A percentile compares a stretch with the other conserved stretches of the same genome.
These are phyloP conservation scores for Diachrysia chrysitis DNA, from an alignment of 2,888 invertebrate species.

Conservation along the genomic window DNA sequence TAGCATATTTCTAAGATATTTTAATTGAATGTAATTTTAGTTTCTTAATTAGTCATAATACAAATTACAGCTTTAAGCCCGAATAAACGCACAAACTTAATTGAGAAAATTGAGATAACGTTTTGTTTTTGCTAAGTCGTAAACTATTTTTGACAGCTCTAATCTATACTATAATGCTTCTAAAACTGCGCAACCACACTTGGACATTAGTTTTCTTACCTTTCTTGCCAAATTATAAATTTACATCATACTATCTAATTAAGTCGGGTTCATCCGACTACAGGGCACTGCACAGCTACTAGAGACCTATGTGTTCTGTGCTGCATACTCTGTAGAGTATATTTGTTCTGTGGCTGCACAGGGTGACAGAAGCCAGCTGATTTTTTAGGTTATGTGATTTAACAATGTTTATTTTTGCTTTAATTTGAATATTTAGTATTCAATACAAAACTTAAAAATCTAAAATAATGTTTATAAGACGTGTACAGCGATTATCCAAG, in stretches of 20 bases:
- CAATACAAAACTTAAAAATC: background rate
- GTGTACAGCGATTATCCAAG: slow-evolving; percentile 61
- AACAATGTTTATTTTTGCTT: slow-evolving; percentile 31
- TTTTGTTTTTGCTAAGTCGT: slow-evolving; percentile 29
- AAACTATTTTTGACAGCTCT: slow-evolving; percentile 2
- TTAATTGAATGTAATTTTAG: too few relatives aligned
- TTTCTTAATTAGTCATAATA: too few relatives aligned
- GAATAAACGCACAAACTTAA: background rate
- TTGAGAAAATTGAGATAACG: slow-evolving; percentile 2
- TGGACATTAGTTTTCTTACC: background rate
- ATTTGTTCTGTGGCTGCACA: too few relatives aligned
- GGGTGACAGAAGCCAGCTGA: slow-evolving; percentile 19
- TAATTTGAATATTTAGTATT: background rate
- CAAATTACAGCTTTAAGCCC: too few relatives aligned
- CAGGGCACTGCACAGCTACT: too few relatives aligned
- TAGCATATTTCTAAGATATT: too few relatives aligned
- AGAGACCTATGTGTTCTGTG: too few relatives aligned
- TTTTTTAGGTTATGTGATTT: slow-evolving; percentile 38
- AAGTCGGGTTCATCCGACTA: slow-evolving; percentile 7
- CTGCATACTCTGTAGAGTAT: too few relatives aligned
- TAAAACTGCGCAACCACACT: slow-evolving; percentile 7
- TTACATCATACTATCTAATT: slow-evolving; percentile 2
- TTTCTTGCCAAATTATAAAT: background rate
- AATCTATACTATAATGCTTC: background rate
- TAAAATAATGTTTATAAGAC: slow-evolving; percentile 66